Base-by-base conservation (phyloP, 2,888 invertebrate genomes). In the Nomada ruficornis region DNA sequence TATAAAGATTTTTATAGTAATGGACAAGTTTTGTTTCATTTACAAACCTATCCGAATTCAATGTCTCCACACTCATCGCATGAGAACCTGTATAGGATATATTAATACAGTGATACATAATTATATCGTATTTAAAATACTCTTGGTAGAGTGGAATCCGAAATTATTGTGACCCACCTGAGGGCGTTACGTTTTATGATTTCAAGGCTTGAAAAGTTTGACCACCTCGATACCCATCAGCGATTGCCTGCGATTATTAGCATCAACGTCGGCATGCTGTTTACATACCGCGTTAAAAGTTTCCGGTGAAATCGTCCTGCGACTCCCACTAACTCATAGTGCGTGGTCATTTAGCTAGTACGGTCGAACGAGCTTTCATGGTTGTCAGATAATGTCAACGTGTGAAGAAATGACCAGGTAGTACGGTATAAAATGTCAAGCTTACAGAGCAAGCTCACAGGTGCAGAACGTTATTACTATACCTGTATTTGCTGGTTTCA, bases 251-350 rank as follows among this genome's bases (percentile, higher is more conserved):
- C n/a, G 73, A 72, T 76, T 70, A 86, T 81, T 62, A 62, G 59
- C 73, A 79, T 68, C 64, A 80, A 57, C 36, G 71, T 60, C 62
- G 73, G 70, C 80, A 68, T 80, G 73, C 60, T 77, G 87, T 83
- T 81, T 79, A 86, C 76, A 73, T 70, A 76, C 69, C 83, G 71
- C 83, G 78, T 78, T 80, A 79, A 29, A 23, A 36, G 78, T 68
- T 88, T 88, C 88, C 88, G 88, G 88, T 88, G 88, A 88, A 88
- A 88, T 88, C 88, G 86, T 86, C 77, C 64, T 75, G 68, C 80
- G 69, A 47, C 80, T 72, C 69, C 52, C 76, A 79, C 82, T 85
- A 85, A 80, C 80, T 76, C 55, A 26, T 77, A 77, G 77, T 76
- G 74, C 81, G 75, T 84, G 78, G 60, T 68, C 79, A 68, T 36